phyloP scores from a whole-genome alignment of 2,888 invertebrate species.

The Molorchus minor region DNA sequence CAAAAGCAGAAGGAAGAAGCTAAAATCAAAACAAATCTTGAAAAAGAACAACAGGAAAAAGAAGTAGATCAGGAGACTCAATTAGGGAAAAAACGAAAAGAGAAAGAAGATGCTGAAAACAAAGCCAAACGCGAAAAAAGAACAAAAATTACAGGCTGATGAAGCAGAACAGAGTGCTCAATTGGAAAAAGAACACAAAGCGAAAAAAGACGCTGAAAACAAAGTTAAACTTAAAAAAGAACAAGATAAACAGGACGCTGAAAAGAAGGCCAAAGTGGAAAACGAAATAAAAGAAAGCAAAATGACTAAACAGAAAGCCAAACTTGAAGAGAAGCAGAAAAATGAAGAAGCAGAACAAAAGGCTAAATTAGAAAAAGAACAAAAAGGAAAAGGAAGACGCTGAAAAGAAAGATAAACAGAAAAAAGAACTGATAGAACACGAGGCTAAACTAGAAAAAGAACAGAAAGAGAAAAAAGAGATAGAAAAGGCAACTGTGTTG shows the following conservation, averaged over 20 bases:
- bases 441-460: conserved; percentile 36
- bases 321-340: not conserved
- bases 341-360: not conserved
- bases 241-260: not conserved
- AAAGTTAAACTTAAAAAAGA: not conserved
- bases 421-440: conserved; percentile 21
- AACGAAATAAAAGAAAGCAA: conserved; percentile 32
- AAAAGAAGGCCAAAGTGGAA: not conserved
- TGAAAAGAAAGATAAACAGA: conserved; percentile 32
- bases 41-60: conserved; percentile 28
- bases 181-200: conserved; percentile 32
- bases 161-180: conserved; percentile 32
- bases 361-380: not conserved
- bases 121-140: conserved; percentile 33
- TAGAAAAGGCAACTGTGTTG: conserved; percentile 30
- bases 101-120: conserved; percentile 26
- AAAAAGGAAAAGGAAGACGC: conserved; percentile 34
- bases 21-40: conserved; percentile 11
- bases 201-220: conserved; percentile 34
- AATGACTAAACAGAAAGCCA: conserved; percentile 26
- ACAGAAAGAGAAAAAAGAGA: conserved; percentile 32
- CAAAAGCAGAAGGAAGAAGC: conserved; percentile 31
- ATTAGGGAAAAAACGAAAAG: conserved; percentile 30
- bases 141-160: conserved; percentile 32
- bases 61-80: conserved; percentile 30